These are phyloP conservation scores for Leptopilina syphax DNA, from an alignment of 2,888 invertebrate genomes.

Conservation along the genomic window DNA sequence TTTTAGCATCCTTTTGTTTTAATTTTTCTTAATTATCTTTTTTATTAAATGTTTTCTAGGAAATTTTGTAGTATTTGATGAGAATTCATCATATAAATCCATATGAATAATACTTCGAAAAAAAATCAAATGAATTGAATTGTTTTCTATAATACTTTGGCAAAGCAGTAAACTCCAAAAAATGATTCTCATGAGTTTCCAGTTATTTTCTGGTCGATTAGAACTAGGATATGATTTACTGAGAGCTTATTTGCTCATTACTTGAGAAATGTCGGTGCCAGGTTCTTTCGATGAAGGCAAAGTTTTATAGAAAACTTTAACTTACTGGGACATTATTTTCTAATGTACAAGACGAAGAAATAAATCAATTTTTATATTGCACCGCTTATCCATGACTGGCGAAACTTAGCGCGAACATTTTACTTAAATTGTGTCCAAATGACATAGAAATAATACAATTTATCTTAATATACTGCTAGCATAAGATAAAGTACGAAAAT, in stretches of 20 bases:
- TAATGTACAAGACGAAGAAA: constrained; percentile 15
- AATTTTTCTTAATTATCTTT: too few species aligned
- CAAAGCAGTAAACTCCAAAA: too few species aligned
- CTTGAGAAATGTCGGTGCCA: constrained; percentile 18
- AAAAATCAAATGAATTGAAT: too few species aligned
- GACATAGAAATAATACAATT: neutral
- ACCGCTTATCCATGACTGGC: constrained; percentile 18
- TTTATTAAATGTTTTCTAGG: too few species aligned
- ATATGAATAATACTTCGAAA: too few species aligned
- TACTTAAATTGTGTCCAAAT: constrained; percentile 1
- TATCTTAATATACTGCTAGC: neutral
- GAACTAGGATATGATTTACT: constrained; percentile 9
- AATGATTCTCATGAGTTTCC: too few species aligned
- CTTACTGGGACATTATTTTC: constrained; percentile 16
- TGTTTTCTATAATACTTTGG: too few species aligned
- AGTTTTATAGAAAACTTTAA: constrained; percentile 33
- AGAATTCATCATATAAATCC: too few species aligned
- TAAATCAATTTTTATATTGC: constrained; percentile 32
- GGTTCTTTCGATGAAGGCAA: constrained; percentile 8
- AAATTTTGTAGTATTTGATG: too few species aligned
- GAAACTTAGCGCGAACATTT: constrained; percentile 23
- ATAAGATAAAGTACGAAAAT: neutral
- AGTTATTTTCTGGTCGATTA: neutral
- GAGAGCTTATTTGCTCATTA: constrained; percentile 29
- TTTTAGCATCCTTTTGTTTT: too few species aligned